These are phyloP conservation scores for Thelaira solivaga DNA, from an alignment of 2,888 invertebrate genomes.

Conservation along the genomic window DNA sequence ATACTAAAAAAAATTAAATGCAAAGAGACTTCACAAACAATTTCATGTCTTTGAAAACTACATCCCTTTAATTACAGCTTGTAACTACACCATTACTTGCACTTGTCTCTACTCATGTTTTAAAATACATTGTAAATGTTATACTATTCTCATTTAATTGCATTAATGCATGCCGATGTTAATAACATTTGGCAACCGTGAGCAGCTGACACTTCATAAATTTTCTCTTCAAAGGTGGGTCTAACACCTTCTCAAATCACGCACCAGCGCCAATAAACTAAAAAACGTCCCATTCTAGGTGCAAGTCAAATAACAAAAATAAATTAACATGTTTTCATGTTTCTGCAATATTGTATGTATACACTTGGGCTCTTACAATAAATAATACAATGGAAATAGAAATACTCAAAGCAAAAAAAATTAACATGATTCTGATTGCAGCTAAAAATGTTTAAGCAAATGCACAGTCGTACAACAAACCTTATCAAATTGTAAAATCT, in stretches of 20 bases:
- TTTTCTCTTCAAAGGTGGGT: background rate
- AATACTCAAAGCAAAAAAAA: conserved; percentile 31
- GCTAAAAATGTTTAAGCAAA: conserved; percentile 1
- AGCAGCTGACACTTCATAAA: conserved; percentile 39
- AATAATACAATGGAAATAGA: conserved; percentile 6
- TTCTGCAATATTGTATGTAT: too few species aligned
- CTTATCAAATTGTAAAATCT: conserved; percentile 52
- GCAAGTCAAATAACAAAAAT: background rate
- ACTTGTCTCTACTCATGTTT: background rate
- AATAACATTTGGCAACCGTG: conserved; percentile 35
- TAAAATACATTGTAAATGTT: too few species aligned
- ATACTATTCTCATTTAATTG: background rate
- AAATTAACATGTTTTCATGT: conserved; percentile 7
- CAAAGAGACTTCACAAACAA: background rate
- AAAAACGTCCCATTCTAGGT: background rate
- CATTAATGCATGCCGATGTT: conserved; percentile 30
- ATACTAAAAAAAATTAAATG: too few species aligned
- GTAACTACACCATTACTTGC: background rate
- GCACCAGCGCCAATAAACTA: conserved; percentile 1
- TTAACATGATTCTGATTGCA: conserved; percentile 26
- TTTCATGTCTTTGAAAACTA: background rate
- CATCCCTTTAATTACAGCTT: background rate
- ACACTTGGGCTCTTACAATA: too few species aligned
- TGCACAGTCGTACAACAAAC: background rate
- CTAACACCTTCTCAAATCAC: conserved; percentile 11